These are phyloP conservation scores for Bradypus variegatus DNA, from an alignment of 2,797 vertebrate species.

Conservation along the genomic window DNA sequence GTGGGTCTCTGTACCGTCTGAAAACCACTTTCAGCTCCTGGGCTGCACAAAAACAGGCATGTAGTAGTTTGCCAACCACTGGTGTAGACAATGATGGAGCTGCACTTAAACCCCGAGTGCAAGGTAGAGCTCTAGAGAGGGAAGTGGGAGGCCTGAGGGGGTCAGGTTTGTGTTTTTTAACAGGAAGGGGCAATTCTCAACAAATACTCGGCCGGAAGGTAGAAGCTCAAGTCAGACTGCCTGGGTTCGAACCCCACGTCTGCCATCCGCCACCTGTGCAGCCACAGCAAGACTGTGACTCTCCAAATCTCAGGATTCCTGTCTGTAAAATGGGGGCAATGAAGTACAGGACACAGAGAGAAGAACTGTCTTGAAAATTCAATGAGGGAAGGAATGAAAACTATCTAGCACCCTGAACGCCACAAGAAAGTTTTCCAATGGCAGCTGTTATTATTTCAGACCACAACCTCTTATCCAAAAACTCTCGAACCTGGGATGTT, in stretches of 20 bases:
- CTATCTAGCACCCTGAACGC: not conserved
- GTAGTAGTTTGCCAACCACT: not conserved
- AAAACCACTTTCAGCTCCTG: not conserved
- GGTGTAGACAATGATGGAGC: not conserved
- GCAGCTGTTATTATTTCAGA: not conserved
- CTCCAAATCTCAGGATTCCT: not conserved
- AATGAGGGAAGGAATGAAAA: no score
- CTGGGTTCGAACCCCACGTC: not conserved
- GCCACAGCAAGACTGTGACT: not conserved
- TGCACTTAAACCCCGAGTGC: not conserved
- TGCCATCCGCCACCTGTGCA: not conserved
- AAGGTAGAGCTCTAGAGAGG: not conserved
- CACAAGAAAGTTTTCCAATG: not conserved
- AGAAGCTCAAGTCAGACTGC: not conserved
- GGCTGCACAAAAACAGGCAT: not conserved
- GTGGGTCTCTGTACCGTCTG: not conserved
- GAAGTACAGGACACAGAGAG: not conserved
- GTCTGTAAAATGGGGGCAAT: not conserved
- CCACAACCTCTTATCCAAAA: not conserved
- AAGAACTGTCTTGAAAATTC: not conserved
- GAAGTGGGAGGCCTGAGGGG: not conserved
- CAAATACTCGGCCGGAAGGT: fast-evolving
- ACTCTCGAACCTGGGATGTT: no score
- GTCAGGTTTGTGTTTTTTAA: not conserved
- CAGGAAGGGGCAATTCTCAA: not conserved